phyloP scores from a whole-genome alignment of 1,140 invertebrate genomes.

The Heterodera schachtii region DNA sequence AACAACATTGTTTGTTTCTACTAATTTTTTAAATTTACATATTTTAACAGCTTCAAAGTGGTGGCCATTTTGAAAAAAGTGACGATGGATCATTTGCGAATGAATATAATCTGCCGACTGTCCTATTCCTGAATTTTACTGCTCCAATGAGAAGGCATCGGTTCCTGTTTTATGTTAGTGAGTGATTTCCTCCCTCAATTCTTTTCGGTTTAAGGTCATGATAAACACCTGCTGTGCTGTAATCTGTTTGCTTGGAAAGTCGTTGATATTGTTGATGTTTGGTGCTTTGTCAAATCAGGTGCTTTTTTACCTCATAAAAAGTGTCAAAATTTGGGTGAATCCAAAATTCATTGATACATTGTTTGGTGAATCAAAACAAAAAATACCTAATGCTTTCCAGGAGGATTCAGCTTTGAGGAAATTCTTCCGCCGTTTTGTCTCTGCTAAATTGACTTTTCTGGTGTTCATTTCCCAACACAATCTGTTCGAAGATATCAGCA shows the following conservation, averaged over 20 bases:
- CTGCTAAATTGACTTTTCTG: conserved; percentile 51
- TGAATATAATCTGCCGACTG: conserved; percentile 3
- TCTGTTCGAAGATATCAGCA: conserved; percentile 44
- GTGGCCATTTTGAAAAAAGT: neutral
- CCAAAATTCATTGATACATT: too few species aligned
- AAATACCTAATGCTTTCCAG: conserved; percentile 23
- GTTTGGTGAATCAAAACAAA: neutral
- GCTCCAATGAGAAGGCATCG: conserved; percentile 29
- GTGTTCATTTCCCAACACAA: conserved; percentile 50
- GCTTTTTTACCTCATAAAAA: neutral
- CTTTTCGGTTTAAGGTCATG: conserved; percentile 42
- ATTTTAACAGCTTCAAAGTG: neutral
- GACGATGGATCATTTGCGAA: conserved; percentile 6
- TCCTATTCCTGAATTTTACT: conserved; percentile 18
- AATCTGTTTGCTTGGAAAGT: conserved; percentile 42
- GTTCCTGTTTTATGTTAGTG: conserved; percentile 44
- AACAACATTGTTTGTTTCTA: conserved; percentile 8
- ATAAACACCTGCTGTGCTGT: conserved; percentile 49
- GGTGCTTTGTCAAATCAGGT: conserved; percentile 42
- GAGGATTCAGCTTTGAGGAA: conserved; percentile 40
- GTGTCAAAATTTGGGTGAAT: too few species aligned
- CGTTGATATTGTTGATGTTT: conserved; percentile 33
- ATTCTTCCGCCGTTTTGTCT: conserved; percentile 49
- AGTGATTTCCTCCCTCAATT: neutral
- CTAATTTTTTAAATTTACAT: conserved; percentile 11